Percentiles rank a stretch among this genome's conserved stretches.
Conservation (phyloP, 2,888 invertebrate species). For the Acanthosepion pharaonis region DNA sequence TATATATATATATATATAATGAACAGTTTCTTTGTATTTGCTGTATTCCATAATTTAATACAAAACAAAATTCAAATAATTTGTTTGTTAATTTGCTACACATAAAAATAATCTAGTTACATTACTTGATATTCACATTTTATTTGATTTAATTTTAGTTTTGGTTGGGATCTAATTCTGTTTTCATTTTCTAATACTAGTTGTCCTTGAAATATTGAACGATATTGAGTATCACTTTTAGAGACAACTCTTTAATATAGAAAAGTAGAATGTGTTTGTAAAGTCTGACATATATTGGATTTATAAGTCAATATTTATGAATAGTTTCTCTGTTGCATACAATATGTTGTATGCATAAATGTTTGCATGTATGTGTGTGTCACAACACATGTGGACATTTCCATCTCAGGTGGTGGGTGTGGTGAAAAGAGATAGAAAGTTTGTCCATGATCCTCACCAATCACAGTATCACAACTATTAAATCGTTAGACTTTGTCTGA, state of each 20-base stretch:
- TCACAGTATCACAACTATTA: conserved; percentile 6
- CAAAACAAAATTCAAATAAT: no score
- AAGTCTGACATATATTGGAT: conserved; percentile 4
- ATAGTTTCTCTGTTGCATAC: neutral
- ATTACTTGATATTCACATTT: neutral
- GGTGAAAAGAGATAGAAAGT: neutral
- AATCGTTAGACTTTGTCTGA: neutral
- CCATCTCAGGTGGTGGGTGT: neutral
- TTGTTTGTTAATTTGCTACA: neutral
- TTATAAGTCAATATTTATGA: conserved; percentile 5
- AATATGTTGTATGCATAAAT: neutral
- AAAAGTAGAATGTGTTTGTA: neutral
- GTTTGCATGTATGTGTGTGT: neutral
- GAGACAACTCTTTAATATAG: neutral
- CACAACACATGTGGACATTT: neutral
- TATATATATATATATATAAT: neutral
- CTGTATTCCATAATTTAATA: neutral
- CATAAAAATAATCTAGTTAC: neutral
- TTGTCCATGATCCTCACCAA: neutral
- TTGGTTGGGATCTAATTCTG: neutral
- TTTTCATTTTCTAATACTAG: neutral
- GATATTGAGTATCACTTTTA: neutral
- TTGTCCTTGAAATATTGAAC: conserved; percentile 22
- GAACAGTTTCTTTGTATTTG: neutral
- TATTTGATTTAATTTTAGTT: neutral